Evolutionary conservation across 1,140 invertebrate genomes (phyloP), one percentile per base, ranked within the genome.

Genomic region (Metopolophium dirhodum): DNA sequence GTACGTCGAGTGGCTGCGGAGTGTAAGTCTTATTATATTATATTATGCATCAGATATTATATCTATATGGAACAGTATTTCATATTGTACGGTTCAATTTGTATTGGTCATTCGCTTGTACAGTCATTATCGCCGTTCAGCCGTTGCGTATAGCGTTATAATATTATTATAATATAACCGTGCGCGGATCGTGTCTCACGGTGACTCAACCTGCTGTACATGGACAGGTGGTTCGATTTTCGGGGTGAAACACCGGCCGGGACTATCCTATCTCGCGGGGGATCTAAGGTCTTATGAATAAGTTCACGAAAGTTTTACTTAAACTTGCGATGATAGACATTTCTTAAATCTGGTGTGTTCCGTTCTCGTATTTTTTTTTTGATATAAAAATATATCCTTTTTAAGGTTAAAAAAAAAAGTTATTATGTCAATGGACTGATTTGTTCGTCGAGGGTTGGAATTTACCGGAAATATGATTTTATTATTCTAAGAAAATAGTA

Each of bases 1-100:
- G 91, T 92, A 45, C 77, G 49, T 51, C 91, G 1, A 83, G 77
- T 85, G 91, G 91, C n/a, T 85, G 45, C 68, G 77, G 85, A 92
- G 23, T 37, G 91, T 92, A 92, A 92, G 91, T 92, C 1, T 47
- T 22, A 49, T 77, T n/a, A 77, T 20, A 61, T 77, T n/a, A n/a
- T 18, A 4, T 14, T 77, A n/a, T 77, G 30, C 18, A 77, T 18
- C n/a, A 18, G 14, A n/a, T 35, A n/a, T n/a, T n/a, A n/a, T n/a
- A n/a, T 77, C 61, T n/a, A 9, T 57, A 9, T 26, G 26, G 20
- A 54, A 23, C 23, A 7, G 20, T 54, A 54, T 54, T n/a, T n/a
- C 22, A 7, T 7, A 7, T 7, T 61, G 23, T 61, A 61, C 57
- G 26, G 26, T 61, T 61, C 26, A 3, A 61, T 61, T n/a, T n/a